Conservation (phyloP, 2,797 vertebrate species). For the Salmo trutta region DNA sequence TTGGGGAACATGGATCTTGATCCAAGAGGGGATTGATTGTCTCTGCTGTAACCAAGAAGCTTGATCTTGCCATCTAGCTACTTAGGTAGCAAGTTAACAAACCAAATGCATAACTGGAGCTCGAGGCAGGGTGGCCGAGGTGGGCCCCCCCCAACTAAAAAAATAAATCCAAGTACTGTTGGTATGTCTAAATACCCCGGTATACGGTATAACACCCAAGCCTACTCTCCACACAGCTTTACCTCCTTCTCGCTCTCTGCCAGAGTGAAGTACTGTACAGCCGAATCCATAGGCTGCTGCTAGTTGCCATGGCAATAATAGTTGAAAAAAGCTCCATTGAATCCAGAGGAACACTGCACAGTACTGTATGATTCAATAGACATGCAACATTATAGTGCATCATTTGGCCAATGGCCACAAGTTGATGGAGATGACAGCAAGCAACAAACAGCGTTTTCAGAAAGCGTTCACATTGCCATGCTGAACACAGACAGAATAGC, state of each 20-base stretch:
- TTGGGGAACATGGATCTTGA: too few relatives aligned
- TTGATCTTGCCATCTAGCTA: too few relatives aligned
- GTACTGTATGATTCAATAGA: constrained; percentile 29
- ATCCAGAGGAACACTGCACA: constrained; percentile 57
- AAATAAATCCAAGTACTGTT: too few relatives aligned
- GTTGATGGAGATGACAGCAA: constrained; percentile 61
- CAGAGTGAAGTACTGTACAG: constrained; percentile 8
- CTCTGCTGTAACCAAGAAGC: too few relatives aligned
- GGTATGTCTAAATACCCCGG: too few relatives aligned
- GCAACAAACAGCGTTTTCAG: constrained; percentile 51
- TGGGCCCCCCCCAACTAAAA: too few relatives aligned
- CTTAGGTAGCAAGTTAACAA: too few relatives aligned
- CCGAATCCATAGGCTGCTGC: constrained; percentile 53
- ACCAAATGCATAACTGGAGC: too few relatives aligned
- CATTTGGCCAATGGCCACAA: constrained; percentile 35
- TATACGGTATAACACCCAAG: too few relatives aligned
- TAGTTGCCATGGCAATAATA: constrained; percentile 55
- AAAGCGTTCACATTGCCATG: constrained; percentile 70
- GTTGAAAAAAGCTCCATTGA: constrained; percentile 61
- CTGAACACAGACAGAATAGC: constrained; percentile 49
- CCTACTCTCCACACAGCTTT: background rate
- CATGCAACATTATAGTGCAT: constrained; percentile 70
- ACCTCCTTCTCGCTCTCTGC: background rate
- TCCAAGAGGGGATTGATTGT: too few relatives aligned
- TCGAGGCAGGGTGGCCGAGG: too few relatives aligned